A percentile compares a stretch with the other conserved stretches of the same genome.
These are phyloP conservation scores for Lamproptera curius DNA, from an alignment of 2,888 invertebrate genomes.

Conservation along the genomic window DNA sequence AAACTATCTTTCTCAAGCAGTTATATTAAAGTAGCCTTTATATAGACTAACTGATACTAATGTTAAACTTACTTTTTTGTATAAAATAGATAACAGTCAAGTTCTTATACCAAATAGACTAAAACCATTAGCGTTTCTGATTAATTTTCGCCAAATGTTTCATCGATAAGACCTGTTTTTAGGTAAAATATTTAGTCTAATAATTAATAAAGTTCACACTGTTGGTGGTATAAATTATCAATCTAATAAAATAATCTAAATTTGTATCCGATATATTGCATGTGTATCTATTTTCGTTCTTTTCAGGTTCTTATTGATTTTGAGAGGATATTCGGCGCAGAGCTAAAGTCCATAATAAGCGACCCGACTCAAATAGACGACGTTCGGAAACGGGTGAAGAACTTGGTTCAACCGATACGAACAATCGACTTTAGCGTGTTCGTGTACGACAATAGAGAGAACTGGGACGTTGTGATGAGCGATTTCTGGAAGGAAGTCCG, in stretches of 20 bases:
- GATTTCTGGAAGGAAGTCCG: conserved; percentile 87
- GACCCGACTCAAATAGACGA: conserved; percentile 93
- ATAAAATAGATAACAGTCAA: too few relatives aligned
- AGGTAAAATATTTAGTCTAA: too few relatives aligned
- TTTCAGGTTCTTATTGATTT: conserved; percentile 88
- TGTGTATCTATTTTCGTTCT: neutral
- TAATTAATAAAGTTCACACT: too few relatives aligned
- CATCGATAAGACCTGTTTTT: too few relatives aligned
- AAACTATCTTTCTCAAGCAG: too few relatives aligned
- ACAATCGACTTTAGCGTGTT: conserved; percentile 92
- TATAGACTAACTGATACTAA: too few relatives aligned
- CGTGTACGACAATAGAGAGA: conserved; percentile 85
- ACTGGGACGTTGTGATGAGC: conserved; percentile 91
- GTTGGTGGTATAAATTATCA: too few relatives aligned
- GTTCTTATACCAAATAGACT: too few relatives aligned
- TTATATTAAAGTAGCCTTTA: too few relatives aligned
- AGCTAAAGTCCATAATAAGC: conserved; percentile 90
- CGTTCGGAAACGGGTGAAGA: conserved; percentile 88
- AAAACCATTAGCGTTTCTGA: too few relatives aligned
- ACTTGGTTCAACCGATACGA: conserved; percentile 85
- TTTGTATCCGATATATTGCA: neutral
- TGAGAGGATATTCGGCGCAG: conserved; percentile 92
- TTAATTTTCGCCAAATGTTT: too few relatives aligned
- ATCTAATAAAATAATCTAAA: neutral
- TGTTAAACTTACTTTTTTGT: too few relatives aligned